Conservation (phyloP, 2,888 invertebrate genomes). For the Dione vanillae region DNA sequence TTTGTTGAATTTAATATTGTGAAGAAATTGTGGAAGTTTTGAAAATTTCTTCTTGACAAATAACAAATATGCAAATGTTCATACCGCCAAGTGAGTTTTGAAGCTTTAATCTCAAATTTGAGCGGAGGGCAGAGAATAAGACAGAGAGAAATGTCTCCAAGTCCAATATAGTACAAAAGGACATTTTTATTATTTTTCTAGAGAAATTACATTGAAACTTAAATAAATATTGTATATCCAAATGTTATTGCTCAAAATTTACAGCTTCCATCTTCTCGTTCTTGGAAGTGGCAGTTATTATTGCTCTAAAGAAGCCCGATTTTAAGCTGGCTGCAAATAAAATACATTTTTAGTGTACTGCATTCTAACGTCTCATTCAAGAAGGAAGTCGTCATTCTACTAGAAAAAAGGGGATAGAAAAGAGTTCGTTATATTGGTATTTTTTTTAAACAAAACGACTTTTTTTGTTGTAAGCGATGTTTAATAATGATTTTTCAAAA, state of each 20-base stretch:
- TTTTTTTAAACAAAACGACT: slow-evolving; percentile 1
- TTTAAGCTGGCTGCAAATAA: slow-evolving; percentile 26
- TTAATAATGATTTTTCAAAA: background rate
- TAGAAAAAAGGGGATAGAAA: background rate
- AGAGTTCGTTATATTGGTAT: background rate
- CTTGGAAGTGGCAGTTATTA: slow-evolving; percentile 33
- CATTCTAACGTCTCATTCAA: background rate
- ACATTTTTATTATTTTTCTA: no score
- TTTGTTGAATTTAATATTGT: background rate
- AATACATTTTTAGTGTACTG: slow-evolving; percentile 24
- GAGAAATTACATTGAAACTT: background rate
- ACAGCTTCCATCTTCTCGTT: background rate
- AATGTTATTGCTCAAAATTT: background rate
- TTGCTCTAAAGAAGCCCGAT: slow-evolving; percentile 18
- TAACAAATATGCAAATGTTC: background rate
- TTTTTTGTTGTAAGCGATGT: slow-evolving; percentile 2
- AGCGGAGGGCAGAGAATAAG: no score
- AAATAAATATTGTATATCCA: background rate
- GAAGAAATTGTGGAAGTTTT: background rate
- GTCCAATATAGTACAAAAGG: no score
- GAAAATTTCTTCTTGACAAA: background rate
- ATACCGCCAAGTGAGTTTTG: no score
- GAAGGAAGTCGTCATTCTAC: background rate
- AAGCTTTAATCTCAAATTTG: no score
- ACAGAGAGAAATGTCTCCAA: no score